Conservation (phyloP, 2,797 vertebrate genomes). For the Streptopelia turtur region DNA sequence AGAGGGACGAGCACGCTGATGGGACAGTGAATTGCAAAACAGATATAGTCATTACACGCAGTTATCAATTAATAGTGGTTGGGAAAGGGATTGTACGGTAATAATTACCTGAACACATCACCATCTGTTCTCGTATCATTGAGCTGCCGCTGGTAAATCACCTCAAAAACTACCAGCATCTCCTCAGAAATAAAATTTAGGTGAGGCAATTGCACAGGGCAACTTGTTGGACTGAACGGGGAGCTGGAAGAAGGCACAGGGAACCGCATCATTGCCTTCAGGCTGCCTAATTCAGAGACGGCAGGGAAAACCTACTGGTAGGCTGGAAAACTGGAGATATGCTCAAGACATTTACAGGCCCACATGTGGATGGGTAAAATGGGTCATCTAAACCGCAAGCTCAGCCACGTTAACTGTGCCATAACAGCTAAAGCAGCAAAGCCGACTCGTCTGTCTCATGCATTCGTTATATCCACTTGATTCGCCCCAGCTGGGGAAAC, state of each 20-base stretch:
- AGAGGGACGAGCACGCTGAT: background rate
- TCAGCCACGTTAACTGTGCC: background rate
- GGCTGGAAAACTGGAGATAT: background rate
- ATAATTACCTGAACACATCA: background rate
- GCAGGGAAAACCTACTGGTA: background rate
- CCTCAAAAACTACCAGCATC: background rate
- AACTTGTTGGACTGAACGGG: background rate
- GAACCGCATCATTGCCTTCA: background rate
- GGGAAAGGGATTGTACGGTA: background rate
- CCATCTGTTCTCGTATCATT: background rate
- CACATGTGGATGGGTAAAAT: background rate
- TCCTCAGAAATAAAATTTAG: background rate
- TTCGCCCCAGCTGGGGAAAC: background rate
- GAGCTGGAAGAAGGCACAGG: background rate
- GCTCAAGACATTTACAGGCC: background rate
- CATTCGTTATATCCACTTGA: rapidly evolving
- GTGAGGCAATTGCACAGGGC: background rate
- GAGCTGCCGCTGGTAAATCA: background rate
- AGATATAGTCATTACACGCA: background rate
- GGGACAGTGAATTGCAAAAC: background rate
- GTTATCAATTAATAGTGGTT: background rate
- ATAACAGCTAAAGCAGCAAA: background rate
- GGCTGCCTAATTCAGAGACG: background rate
- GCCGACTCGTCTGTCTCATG: background rate
- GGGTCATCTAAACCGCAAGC: background rate